Conservation (phyloP, 2,113 vertebrate species). For the Cygnus atratus region DNA sequence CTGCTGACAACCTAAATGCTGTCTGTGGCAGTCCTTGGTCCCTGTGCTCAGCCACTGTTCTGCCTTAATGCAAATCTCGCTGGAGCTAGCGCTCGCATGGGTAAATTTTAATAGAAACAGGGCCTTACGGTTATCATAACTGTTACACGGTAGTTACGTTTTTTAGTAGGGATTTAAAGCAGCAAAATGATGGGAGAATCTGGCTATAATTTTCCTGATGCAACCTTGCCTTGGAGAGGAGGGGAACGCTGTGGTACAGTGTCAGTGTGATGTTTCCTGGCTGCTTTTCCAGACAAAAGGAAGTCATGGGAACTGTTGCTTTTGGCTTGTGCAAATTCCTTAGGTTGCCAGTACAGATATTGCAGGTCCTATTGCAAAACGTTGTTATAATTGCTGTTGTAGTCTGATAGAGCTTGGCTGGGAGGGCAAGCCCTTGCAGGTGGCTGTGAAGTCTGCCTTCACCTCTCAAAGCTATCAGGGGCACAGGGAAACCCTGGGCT, state of each 20-base stretch:
- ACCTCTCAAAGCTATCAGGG: not conserved
- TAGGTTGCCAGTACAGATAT: not conserved
- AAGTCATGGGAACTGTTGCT: not conserved
- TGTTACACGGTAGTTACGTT: not conserved
- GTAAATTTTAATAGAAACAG: not conserved
- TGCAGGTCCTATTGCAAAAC: not conserved
- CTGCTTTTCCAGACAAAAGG: not conserved
- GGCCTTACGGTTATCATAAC: not conserved
- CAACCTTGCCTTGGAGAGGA: not conserved
- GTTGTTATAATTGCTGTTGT: not conserved
- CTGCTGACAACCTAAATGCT: not conserved
- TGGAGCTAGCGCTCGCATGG: rapidly evolving
- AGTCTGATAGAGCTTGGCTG: not conserved
- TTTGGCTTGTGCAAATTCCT: not conserved
- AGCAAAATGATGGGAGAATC: not conserved
- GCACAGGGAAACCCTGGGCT: not conserved
- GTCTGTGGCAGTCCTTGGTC: not conserved
- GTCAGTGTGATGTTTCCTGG: not conserved
- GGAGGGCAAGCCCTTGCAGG: not conserved
- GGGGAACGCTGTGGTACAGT: not conserved
- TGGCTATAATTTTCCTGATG: not conserved
- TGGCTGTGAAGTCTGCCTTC: not conserved
- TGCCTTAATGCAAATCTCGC: not conserved
- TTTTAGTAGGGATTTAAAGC: not conserved
- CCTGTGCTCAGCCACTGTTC: not conserved